Conservation (phyloP, 1,140 invertebrate genomes). For the Ceratitis capitata region DNA sequence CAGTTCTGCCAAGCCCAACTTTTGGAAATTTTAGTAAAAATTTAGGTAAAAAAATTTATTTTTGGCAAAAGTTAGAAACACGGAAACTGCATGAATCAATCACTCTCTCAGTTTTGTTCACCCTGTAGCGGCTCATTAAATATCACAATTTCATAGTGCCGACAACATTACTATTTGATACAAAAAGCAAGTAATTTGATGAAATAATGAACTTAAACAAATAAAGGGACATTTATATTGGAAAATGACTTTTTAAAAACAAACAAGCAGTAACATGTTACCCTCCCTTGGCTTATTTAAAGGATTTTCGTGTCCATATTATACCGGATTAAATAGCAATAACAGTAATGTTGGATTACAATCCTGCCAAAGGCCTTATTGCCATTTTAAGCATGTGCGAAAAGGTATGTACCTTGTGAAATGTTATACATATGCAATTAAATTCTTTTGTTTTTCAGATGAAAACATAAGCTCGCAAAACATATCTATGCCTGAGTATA, state of each 20-base stretch:
- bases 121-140: not conserved
- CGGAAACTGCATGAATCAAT: too few species aligned
- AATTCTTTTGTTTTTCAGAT: constrained; percentile 46
- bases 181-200: not conserved
- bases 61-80: too few species aligned
- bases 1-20: too few species aligned
- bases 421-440: not conserved
- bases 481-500: constrained; percentile 50
- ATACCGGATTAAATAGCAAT: constrained; percentile 49
- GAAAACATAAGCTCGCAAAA: constrained; percentile 46
- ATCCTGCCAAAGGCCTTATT: constrained; percentile 85
- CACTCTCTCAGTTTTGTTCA: not conserved
- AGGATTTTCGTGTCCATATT: constrained; percentile 84
- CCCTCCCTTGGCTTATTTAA: constrained; percentile 87
- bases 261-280: constrained; percentile 73
- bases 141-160: not conserved
- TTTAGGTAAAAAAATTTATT: too few species aligned
- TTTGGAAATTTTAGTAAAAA: too few species aligned
- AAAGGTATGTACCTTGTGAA: constrained; percentile 67
- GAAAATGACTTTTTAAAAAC: not conserved
- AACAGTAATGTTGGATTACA: not conserved
- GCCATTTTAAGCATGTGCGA: constrained; percentile 85
- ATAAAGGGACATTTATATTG: not conserved
- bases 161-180: not conserved
- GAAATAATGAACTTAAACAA: constrained; percentile 20